phyloP scores from a whole-genome alignment of 2,113 vertebrate species.

The Maccullochella peelii region DNA sequence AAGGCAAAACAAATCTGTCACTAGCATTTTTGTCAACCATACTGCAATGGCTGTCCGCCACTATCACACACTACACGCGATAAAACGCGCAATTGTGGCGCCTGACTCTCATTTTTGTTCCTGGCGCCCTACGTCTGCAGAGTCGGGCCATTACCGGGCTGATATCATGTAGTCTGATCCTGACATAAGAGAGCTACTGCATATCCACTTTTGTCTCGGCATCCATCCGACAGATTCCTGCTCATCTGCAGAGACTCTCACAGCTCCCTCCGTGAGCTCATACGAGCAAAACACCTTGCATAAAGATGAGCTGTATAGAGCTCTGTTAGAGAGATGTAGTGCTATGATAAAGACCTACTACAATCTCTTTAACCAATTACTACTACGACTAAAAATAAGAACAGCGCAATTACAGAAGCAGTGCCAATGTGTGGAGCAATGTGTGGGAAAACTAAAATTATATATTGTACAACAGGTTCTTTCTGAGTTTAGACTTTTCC shows the following conservation, averaged over 20 bases:
- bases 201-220: not conserved
- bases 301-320: constrained; percentile 22
- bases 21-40: too few relatives aligned
- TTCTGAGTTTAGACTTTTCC: constrained; percentile 18
- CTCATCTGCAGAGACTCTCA: constrained; percentile 21
- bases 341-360: not conserved
- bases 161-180: not conserved
- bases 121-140: too few relatives aligned
- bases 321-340: not conserved
- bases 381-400: not conserved
- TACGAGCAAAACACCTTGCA: not conserved
- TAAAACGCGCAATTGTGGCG: too few relatives aligned
- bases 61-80: too few relatives aligned
- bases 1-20: too few relatives aligned
- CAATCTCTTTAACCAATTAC: constrained; percentile 22
- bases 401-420: not conserved
- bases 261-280: constrained; percentile 21
- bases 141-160: too few relatives aligned
- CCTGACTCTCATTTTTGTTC: too few relatives aligned
- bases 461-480: not conserved
- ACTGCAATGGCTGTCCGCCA: too few relatives aligned
- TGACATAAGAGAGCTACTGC: not conserved
- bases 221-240: constrained; percentile 13
- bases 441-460: constrained; percentile 3
- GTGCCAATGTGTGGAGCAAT: not conserved